Evolutionary conservation across 2,113 vertebrate species (phyloP).

Genomic region (Ageneiosus marmoratus): DNA sequence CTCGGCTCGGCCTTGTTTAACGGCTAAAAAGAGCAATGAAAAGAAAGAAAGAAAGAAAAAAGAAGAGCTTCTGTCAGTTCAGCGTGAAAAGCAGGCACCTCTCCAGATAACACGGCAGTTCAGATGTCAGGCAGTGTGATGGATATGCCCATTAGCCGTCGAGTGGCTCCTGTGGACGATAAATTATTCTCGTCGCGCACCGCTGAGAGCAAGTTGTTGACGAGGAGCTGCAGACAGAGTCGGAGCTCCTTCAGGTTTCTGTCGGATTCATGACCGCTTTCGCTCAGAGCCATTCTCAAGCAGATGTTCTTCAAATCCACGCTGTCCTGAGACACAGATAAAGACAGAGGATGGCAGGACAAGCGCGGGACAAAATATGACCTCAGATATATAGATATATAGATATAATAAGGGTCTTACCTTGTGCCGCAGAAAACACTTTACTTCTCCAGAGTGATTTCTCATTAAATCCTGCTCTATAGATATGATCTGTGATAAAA

Average conservation of each 20-base stretch:
- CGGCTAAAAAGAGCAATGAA: neutral
- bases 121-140: conserved; percentile 50
- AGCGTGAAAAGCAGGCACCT: conserved; percentile 4
- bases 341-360: neutral
- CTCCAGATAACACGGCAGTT: neutral
- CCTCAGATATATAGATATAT: neutral
- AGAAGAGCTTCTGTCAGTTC: neutral
- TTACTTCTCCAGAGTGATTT: neutral
- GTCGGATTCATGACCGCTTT: conserved; percentile 17
- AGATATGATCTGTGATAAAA: conserved; percentile 36
- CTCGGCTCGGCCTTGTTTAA: neutral
- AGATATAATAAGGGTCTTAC: conserved; percentile 11
- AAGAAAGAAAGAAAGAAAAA: neutral
- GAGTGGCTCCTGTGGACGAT: conserved; percentile 7
- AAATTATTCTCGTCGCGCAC: conserved; percentile 25
- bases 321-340: conserved; percentile 38
- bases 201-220: conserved; percentile 28
- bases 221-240: conserved; percentile 49
- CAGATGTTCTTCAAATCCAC: conserved; percentile 57
- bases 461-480: conserved; percentile 42
- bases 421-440: conserved; percentile 41
- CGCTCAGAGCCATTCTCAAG: conserved; percentile 37
- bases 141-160: conserved; percentile 36
- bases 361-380: neutral
- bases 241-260: conserved; percentile 49